Base-by-base conservation (phyloP, 2,797 vertebrate species). In the Acanthiza pusilla region DNA sequence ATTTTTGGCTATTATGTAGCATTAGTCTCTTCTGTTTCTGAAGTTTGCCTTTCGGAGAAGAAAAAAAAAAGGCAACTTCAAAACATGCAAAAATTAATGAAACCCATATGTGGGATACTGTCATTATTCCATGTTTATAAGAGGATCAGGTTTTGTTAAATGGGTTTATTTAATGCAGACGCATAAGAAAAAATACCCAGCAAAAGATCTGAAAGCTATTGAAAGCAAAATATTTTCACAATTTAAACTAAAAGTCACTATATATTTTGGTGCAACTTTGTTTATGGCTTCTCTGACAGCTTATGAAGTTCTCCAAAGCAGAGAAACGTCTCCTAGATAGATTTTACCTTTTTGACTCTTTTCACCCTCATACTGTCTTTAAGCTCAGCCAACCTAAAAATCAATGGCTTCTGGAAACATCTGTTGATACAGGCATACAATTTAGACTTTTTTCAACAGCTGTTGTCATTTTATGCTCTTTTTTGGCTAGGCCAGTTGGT, bases 81-180 rank as follows among this genome's bases (percentile, higher is more conserved):
- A 96, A 97, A 96, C 94, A 96, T 81, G 91, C 74, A 93, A 94
- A 92, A 94, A 96, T 95, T 94, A 96, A 97, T 95, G 91, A 96
- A 96, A 95, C 17, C 96, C 96, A 94, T 94, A 96, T 97, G 96
- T 75, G 82, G 96, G 84, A 95, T 82, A 88, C 78, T 94, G 96
- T 88, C 94, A 96, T 95, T 96, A 96, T 95, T 96, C 91, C 94
- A 97, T 95, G 96, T 94, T 97, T 96, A 93, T 94, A 97, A 95
- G 89, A 94, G 88, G 92, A 97, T 97, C 94, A 87, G 76, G 92
- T 97, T 97, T 93, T 94, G 91, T 96, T 95, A 95, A 96, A 96
- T 71, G 79, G 90, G 67, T 73, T 96, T 95, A 91, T 95, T 97
- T 96, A 91, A 93, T 92, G 84, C 96, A 94, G 96, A 97, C 19